A percentile compares a stretch with the other conserved stretches of the same genome.
phyloP scores from a whole-genome alignment of 2,888 invertebrate genomes.

The Amiota mariae region DNA sequence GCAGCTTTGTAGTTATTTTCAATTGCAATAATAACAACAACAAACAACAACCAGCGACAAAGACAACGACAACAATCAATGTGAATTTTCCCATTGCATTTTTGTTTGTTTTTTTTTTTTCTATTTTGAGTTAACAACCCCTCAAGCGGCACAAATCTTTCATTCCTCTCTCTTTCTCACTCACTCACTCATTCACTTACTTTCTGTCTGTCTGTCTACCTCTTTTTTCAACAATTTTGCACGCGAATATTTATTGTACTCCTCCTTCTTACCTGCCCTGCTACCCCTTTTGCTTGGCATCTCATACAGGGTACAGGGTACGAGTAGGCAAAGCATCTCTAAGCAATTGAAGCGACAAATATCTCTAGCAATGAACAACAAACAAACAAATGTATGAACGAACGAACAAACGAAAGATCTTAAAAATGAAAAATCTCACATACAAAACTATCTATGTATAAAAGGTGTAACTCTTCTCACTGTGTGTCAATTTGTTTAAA shows the following conservation, averaged over 20 bases:
- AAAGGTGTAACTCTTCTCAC: neutral
- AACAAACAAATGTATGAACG: too few relatives aligned
- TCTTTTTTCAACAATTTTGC: neutral
- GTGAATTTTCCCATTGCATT: conserved; percentile 28
- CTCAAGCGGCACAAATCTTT: too few relatives aligned
- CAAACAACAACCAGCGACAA: neutral
- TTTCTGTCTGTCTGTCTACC: neutral
- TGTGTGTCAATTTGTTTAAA: conserved; percentile 33
- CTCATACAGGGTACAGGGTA: too few relatives aligned
- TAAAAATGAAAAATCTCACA: neutral
- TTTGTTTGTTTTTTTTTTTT: too few relatives aligned
- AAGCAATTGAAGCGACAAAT: conserved; percentile 6
- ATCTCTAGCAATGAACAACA: conserved; percentile 54
- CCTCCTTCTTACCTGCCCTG: neutral
- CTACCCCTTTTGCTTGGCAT: too few relatives aligned
- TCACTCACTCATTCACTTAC: neutral
- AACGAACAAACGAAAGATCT: conserved; percentile 14
- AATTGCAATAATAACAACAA: conserved; percentile 15
- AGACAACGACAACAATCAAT: conserved; percentile 1
- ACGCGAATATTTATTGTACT: neutral
- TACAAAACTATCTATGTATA: too few relatives aligned
- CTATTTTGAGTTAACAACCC: too few relatives aligned
- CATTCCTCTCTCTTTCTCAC: neutral
- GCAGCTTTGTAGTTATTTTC: conserved; percentile 11
- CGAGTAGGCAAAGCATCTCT: too few relatives aligned